phyloP scores from a whole-genome alignment of 2,113 vertebrate species.

The Macaca nemestrina region DNA sequence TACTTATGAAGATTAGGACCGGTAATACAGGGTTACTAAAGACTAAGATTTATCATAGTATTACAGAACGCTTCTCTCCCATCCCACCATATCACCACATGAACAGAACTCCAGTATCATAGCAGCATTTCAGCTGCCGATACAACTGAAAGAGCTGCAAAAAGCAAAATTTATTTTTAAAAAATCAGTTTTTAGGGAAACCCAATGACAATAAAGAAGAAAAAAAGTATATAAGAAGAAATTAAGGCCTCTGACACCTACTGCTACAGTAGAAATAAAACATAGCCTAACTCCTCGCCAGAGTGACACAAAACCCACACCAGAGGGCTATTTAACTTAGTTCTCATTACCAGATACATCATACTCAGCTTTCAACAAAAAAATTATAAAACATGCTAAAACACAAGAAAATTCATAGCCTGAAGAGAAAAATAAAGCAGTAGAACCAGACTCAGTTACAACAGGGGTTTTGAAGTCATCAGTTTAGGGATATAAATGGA shows the following conservation, averaged over 20 bases:
- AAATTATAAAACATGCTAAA: background rate
- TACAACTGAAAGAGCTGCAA: background rate
- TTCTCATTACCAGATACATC: background rate
- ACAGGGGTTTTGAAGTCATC: background rate
- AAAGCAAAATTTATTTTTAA: background rate
- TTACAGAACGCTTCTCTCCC: background rate
- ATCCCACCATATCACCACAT: background rate
- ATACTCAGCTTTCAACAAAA: background rate
- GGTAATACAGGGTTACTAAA: background rate
- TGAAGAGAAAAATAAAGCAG: background rate
- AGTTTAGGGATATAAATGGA: background rate
- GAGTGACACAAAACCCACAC: background rate
- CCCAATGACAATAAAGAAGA: background rate
- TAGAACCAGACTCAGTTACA: background rate
- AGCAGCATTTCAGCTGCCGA: background rate
- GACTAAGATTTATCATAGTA: background rate
- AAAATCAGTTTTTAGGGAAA: background rate
- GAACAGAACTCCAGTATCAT: background rate
- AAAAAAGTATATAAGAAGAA: background rate
- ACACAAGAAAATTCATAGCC: background rate
- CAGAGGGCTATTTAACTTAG: background rate
- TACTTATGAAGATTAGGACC: background rate
- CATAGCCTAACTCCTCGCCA: too few relatives aligned
- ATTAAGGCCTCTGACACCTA: background rate
- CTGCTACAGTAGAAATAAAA: too few relatives aligned